A percentile compares a stretch with the other conserved stretches of the same genome.
These are phyloP conservation scores for Petrocephalus sullivani DNA, from an alignment of 2,797 vertebrate species.

Conservation along the genomic window DNA sequence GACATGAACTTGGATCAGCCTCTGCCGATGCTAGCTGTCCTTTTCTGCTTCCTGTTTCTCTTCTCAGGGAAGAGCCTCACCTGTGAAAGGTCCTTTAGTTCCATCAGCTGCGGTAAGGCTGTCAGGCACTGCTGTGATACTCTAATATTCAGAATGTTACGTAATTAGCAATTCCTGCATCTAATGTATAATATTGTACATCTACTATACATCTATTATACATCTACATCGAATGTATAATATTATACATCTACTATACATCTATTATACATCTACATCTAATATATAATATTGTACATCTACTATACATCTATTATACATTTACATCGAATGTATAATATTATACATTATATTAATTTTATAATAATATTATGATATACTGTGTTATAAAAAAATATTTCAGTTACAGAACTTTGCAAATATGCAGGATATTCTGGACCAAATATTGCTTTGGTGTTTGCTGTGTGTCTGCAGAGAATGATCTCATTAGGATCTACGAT, in stretches of 20 bases:
- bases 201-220: too few species aligned
- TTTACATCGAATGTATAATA: background rate
- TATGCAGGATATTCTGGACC: background rate
- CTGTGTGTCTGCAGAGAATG: background rate
- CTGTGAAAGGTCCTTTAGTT: background rate
- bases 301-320: too few species aligned
- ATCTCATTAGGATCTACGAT: slow-evolving; percentile 3
- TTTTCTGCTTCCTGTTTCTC: background rate
- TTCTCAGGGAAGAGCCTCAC: background rate
- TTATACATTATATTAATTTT: too few species aligned
- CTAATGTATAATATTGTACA: background rate
- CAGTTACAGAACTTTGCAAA: background rate
- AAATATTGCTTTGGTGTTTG: background rate
- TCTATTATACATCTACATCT: too few species aligned
- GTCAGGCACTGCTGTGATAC: background rate
- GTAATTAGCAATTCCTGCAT: background rate
- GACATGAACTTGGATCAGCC: background rate
- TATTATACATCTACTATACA: too few species aligned
- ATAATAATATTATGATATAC: background rate
- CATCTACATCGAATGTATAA: too few species aligned
- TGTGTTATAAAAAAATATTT: background rate
- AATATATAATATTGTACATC: too few species aligned
- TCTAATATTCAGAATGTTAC: background rate
- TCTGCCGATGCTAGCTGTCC: background rate
- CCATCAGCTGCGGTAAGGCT: background rate